Percentiles rank a stretch among this genome's conserved stretches.
These are phyloP conservation scores for Philonicus albiceps DNA, from an alignment of 2,888 invertebrate genomes.

Conservation along the genomic window DNA sequence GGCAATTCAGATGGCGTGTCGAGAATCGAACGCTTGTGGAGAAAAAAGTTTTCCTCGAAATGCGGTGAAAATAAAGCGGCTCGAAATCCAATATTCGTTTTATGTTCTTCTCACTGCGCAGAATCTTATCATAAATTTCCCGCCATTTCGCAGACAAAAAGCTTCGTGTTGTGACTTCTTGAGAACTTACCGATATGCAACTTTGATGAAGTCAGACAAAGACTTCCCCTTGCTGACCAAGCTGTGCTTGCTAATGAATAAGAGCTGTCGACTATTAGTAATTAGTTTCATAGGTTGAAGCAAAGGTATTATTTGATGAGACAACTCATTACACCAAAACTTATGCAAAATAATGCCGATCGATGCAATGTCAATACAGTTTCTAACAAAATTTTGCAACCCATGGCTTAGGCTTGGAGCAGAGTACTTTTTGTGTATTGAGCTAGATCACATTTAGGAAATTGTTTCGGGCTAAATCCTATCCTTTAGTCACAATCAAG, in stretches of 20 bases:
- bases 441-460: too few species aligned
- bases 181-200: background rate
- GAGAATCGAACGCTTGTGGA: background rate
- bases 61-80: background rate
- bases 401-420: too few species aligned
- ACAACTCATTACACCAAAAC: too few species aligned
- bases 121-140: background rate
- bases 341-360: too few species aligned
- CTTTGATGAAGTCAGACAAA: background rate
- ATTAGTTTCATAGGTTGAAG: background rate
- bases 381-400: too few species aligned
- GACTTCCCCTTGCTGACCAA: background rate
- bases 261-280: background rate
- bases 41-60: background rate
- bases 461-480: too few species aligned
- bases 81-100: background rate
- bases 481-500: too few species aligned
- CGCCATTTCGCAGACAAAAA: background rate
- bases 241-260: background rate
- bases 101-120: background rate
- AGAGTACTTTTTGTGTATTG: too few species aligned
- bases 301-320: background rate
- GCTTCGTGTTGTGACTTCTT: background rate
- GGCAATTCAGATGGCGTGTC: background rate
- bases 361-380: too few species aligned